Conservation (phyloP, 1,140 invertebrate genomes). For the Platyura marginata region DNA sequence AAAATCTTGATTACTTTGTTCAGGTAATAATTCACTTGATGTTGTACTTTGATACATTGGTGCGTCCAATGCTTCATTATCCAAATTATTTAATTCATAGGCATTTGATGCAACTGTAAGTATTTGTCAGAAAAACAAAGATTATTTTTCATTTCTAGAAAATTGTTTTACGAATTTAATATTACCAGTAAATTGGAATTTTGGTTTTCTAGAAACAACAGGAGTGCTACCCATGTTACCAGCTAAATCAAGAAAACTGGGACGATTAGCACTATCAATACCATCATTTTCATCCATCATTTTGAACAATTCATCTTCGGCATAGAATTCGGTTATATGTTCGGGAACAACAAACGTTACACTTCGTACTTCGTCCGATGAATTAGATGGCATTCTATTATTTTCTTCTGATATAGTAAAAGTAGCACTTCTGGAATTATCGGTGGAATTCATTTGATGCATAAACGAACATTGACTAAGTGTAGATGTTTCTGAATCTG, state of each 20-base stretch:
- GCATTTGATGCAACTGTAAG: conserved; percentile 34
- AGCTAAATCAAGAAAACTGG: conserved; percentile 30
- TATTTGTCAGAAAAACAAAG: background rate
- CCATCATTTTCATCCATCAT: conserved; percentile 5
- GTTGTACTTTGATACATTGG: conserved; percentile 11
- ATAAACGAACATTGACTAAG: conserved; percentile 2
- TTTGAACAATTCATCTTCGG: conserved; percentile 9
- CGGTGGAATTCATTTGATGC: background rate
- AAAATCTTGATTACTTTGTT: conserved; percentile 1
- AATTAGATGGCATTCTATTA: no score
- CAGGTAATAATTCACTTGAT: background rate
- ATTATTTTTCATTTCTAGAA: background rate
- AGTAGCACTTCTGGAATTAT: background rate
- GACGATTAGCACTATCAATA: conserved; percentile 16
- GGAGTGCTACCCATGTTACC: conserved; percentile 23
- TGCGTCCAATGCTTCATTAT: conserved; percentile 36
- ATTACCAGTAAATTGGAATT: conserved; percentile 26
- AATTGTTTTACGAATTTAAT: background rate
- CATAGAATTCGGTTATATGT: conserved; percentile 10
- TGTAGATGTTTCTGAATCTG: conserved; percentile 1
- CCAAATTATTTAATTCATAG: conserved; percentile 38
- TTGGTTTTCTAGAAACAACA: conserved; percentile 24
- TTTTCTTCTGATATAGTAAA: no score
- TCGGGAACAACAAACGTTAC: background rate
- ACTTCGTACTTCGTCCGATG: background rate